Evolutionary conservation across 2,113 vertebrate species (phyloP), one percentile per base, ranked within the genome.

Genomic region (Bujurquina vittata): DNA sequence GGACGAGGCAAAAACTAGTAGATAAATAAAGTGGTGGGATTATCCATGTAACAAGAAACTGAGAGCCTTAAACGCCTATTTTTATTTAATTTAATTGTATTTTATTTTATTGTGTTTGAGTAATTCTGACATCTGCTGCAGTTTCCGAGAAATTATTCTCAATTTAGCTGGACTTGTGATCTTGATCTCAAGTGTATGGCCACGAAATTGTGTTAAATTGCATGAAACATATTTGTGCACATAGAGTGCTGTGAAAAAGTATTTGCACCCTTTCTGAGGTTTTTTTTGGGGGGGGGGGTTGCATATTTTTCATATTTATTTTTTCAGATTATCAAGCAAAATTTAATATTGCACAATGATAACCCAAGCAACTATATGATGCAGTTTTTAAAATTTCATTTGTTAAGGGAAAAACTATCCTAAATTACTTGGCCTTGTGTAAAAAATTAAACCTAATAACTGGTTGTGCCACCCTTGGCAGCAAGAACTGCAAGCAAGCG

Each of bases 131-230:
- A 61, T 20, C 6, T 4, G 9, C 52, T 54, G 18, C 18, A 54
- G 7, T 54, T 54, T 20, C 9, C 20, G 3, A 20, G 20, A 0
- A 69, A 18, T 0, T 5, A 3, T 20, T 29, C 10, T 1, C 0
- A 46, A 20, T 49, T 49, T 49, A 29, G 46, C 0, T 69, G 43
- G 17, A 1, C 12, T 29, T 69, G 43, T 52, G 31, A 31, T 20
- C 18, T 31, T 12, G 23, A 49, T 29, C 5, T 3, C 0, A 43
- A 49, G 23, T 49, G 40, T 49, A 49, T 18, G 23, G 40, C 63
- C 63, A 26, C 8, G 3, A 1, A 69, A 31, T 31, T 52, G 1
- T 52, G 23, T 69, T 52, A 52, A 31, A 69, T 0, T 69, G 12
- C 17, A 18, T 12, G 23, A 69, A 29, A 29, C 15, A 49, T 49